These are phyloP conservation scores for Amphilophus citrinellus DNA, from an alignment of 2,113 vertebrate species.

Conservation along the genomic window DNA sequence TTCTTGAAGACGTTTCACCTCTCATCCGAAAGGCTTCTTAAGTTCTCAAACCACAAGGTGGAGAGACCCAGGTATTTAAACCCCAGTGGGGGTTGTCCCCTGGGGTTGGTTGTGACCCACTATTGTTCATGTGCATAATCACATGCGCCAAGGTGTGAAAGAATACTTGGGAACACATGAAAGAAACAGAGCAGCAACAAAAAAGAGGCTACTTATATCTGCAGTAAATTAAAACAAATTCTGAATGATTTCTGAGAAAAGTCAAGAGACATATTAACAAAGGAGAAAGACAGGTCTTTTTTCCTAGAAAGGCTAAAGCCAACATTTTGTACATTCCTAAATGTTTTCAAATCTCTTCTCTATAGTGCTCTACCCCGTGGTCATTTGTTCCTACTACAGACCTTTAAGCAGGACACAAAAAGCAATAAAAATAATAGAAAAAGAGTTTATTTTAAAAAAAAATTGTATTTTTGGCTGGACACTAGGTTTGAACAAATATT, in stretches of 20 bases:
- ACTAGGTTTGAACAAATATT: background rate
- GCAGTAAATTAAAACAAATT: background rate
- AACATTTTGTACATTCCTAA: background rate
- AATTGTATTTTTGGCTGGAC: background rate
- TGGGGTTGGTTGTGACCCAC: too few species aligned
- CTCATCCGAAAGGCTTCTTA: too few species aligned
- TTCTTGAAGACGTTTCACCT: too few species aligned
- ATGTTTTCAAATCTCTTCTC: background rate
- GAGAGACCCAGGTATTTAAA: too few species aligned
- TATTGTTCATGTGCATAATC: too few species aligned
- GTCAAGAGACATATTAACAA: background rate
- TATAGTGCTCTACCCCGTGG: background rate
- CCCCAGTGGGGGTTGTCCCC: too few species aligned
- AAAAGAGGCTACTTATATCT: background rate
- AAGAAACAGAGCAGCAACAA: background rate
- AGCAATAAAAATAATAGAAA: background rate
- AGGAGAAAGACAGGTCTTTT: background rate
- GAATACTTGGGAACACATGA: background rate
- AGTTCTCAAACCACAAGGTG: too few species aligned
- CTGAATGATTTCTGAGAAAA: background rate
- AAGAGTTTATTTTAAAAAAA: background rate
- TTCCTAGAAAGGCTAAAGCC: background rate
- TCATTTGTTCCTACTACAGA: background rate
- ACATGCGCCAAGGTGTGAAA: too few species aligned
- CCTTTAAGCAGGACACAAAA: background rate